phyloP scores from a whole-genome alignment of 2,888 invertebrate genomes.

The Sphinx pinastri region DNA sequence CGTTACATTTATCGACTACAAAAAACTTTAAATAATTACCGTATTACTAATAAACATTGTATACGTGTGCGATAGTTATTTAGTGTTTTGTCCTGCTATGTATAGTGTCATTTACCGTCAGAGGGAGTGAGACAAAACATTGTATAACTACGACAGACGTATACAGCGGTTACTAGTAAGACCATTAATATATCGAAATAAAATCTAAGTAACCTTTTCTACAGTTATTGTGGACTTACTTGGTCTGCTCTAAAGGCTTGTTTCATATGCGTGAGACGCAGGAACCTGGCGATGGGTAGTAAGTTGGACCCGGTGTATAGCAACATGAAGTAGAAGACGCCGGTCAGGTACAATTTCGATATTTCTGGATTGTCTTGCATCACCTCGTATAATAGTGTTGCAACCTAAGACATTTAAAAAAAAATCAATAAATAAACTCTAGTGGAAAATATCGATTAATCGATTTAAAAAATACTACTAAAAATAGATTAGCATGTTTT shows the following conservation, averaged over 20 bases:
- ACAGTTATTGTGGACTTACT: conserved; percentile 76
- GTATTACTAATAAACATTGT: too few relatives aligned
- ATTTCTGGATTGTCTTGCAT: conserved; percentile 98
- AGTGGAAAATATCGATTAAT: too few relatives aligned
- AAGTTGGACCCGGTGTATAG: conserved; percentile 99
- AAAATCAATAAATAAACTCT: not conserved
- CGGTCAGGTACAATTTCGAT: conserved; percentile 96
- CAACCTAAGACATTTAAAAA: conserved; percentile 82
- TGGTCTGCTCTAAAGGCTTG: conserved; percentile 97
- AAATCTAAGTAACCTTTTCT: too few relatives aligned
- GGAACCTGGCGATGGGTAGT: conserved; percentile 96
- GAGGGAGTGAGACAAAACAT: too few relatives aligned
- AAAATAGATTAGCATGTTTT: not conserved
- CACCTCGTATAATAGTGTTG: conserved; percentile 93
- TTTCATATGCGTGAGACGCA: conserved; percentile 97
- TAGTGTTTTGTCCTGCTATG: too few relatives aligned
- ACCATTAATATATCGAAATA: too few relatives aligned
- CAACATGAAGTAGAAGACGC: conserved; percentile 98
- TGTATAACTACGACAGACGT: too few relatives aligned
- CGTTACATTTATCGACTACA: too few relatives aligned
- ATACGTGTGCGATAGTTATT: too few relatives aligned
- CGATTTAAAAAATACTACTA: not conserved
- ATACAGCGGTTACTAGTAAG: too few relatives aligned
- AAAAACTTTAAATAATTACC: too few relatives aligned
- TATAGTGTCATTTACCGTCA: too few relatives aligned